phyloP scores from a whole-genome alignment of 64 coral and sea anemone species.

The Trachythela sp. region DNA sequence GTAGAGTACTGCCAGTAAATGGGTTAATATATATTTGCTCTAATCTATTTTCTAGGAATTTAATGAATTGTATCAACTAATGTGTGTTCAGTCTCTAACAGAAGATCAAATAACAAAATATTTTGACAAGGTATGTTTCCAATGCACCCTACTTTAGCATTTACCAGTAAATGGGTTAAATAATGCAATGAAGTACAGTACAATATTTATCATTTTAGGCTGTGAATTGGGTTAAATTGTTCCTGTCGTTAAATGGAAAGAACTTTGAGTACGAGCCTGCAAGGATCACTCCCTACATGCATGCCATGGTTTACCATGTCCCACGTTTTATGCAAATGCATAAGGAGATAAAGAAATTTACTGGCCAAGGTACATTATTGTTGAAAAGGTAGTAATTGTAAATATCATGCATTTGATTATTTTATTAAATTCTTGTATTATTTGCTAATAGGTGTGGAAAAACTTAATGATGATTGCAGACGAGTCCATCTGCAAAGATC shows the following conservation, averaged over 20 bases:
- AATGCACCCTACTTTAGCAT: too few relatives aligned
- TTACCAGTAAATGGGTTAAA: too few relatives aligned
- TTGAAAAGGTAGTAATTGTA: neutral
- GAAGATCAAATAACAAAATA: neutral
- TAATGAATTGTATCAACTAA: neutral
- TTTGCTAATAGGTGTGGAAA: neutral
- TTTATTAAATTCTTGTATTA: neutral
- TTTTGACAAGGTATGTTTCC: constrained; percentile 2
- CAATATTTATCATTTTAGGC: neutral
- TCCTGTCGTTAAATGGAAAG: neutral
- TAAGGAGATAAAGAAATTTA: constrained; percentile 13
- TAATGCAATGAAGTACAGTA: too few relatives aligned
- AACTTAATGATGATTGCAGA: constrained; percentile 18
- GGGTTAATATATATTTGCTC: neutral
- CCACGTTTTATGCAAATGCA: constrained; percentile 8
- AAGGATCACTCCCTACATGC: neutral
- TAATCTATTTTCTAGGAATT: neutral
- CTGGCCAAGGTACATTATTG: neutral
- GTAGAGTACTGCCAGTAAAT: too few relatives aligned
- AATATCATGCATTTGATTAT: neutral
- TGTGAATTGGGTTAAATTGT: constrained; percentile 4
- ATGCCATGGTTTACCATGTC: constrained; percentile 1
- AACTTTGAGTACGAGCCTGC: constrained; percentile 7
- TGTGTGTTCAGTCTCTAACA: neutral
- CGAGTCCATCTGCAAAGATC: neutral